These are phyloP conservation scores for Trichechus manatus DNA, from an alignment of 2,113 vertebrate species.

Conservation along the genomic window DNA sequence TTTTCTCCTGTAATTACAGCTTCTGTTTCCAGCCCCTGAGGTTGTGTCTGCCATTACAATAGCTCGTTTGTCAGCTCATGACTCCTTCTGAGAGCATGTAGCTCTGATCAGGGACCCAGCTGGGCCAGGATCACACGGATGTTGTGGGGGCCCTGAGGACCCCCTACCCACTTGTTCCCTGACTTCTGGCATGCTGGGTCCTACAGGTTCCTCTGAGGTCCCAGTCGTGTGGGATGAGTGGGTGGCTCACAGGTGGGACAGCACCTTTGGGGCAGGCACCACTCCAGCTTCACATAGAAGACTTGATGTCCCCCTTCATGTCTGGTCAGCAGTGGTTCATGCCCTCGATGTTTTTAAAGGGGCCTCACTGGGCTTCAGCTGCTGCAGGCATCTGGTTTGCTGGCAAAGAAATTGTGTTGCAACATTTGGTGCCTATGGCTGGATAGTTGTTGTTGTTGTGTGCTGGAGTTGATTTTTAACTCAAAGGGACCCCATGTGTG, in stretches of 20 bases:
- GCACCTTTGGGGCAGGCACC: neutral
- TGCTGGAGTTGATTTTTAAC: neutral
- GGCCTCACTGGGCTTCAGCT: neutral
- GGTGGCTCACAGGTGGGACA: neutral
- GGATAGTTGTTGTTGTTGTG: neutral
- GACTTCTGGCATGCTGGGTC: neutral
- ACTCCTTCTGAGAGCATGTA: neutral
- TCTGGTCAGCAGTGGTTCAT: neutral
- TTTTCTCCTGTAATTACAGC: constrained; percentile 23
- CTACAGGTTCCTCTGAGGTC: neutral
- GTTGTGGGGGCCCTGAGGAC: neutral
- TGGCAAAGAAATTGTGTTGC: neutral
- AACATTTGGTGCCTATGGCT: neutral
- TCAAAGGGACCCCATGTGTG: neutral
- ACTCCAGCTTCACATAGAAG: neutral
- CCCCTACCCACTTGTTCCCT: neutral
- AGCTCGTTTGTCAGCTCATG: neutral
- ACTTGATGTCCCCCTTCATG: neutral
- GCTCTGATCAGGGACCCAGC: neutral
- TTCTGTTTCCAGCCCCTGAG: constrained; percentile 41
- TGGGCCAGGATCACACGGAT: neutral
- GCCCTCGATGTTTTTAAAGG: neutral
- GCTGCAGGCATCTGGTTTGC: neutral
- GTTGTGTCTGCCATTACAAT: neutral
- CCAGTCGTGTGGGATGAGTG: neutral